These are phyloP conservation scores for Itoplectis maculator DNA, from an alignment of 2,888 invertebrate genomes.

Conservation along the genomic window DNA sequence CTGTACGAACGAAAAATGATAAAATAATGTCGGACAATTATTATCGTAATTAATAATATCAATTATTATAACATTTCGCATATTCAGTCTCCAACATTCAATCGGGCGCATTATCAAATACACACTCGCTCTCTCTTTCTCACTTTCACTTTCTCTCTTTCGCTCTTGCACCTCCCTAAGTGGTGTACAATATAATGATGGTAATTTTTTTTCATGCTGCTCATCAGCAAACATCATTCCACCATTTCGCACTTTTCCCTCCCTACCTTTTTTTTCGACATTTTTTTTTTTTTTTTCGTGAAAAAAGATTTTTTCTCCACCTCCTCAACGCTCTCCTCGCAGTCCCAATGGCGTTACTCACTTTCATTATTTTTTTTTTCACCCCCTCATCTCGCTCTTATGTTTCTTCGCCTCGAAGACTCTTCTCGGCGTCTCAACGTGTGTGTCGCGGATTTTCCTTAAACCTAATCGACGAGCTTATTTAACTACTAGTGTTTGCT, in stretches of 20 bases:
- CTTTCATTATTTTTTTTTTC: conserved; percentile 29
- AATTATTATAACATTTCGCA: conserved; percentile 69
- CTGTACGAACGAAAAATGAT: not conserved
- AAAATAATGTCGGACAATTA: conserved; percentile 29
- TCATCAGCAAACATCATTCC: conserved; percentile 53
- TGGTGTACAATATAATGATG: conserved; percentile 50
- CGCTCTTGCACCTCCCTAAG: conserved; percentile 64
- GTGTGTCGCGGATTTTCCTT: conserved; percentile 26
- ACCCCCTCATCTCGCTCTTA: conserved; percentile 52
- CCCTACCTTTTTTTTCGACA: not conserved
- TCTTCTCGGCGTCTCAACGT: conserved; percentile 1
- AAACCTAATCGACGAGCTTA: conserved; percentile 74
- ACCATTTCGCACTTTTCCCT: conserved; percentile 21
- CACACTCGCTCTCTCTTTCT: conserved; percentile 45
- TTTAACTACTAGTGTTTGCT: conserved; percentile 81
- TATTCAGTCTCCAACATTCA: conserved; percentile 76
- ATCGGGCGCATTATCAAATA: conserved; percentile 67
- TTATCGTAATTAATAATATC: conserved; percentile 62
- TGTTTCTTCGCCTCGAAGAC: conserved; percentile 62
- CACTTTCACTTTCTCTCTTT: conserved; percentile 49
- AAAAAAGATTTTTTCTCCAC: conserved; percentile 35
- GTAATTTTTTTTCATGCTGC: conserved; percentile 46
- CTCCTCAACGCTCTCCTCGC: conserved; percentile 20
- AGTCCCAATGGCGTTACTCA: conserved; percentile 16
- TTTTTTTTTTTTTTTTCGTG: conserved; percentile 30